Evolutionary conservation across 2,888 invertebrate genomes (phyloP), one percentile per base, ranked within the genome.

Genomic region (Branchinecta sandiegonensis): DNA sequence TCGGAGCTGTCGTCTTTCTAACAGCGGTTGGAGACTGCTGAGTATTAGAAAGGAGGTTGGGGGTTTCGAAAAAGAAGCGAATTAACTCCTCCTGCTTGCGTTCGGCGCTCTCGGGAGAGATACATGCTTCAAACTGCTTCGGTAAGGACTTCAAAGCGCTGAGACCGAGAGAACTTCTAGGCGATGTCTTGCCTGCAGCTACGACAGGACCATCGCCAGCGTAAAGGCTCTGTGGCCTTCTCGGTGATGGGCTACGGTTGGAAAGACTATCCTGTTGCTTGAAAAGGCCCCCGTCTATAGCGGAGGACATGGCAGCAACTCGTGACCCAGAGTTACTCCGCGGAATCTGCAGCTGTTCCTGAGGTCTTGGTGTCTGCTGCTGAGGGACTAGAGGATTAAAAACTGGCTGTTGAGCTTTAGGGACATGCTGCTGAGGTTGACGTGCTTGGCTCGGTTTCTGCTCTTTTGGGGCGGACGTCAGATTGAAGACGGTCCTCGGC

Each of bases 101-200:
- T n/a, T 80, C 78, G 65, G 87, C 80, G 73, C 85, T 83, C 56
- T 86, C 85, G 72, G 83, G 85, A 10, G 83, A 80, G 75, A 89
- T 84, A 69, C 86, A 85, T 12, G 90, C 90, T 78, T 91, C 90
- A 77, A 83, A 91, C 74, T 90, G 85, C 76, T 89, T 90, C 0
- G 89, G 88, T 67, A 87, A 80, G 48, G 63, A 56, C 63, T 56
- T 56, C n/a, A 56, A 17, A 8, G 14, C 63, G 23, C 63, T 23
- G 10, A 56, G 46, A 56, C 63, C 63, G 10, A 56, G 46, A 8
- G 50, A 46, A 11, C 64, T 23, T n/a, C 65, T 17, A 0, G 68
- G 68, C 10, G 68, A 68, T 8, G 13, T 9, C 17, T 47, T 68
- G 63, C 74, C 75, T 2, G 75, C 72, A 6, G 75, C 73, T 14